A percentile compares a stretch with the other conserved stretches of the same genome.
These are phyloP conservation scores for Drosophila infuscata DNA, from an alignment of 2,888 invertebrate genomes.

Conservation along the genomic window DNA sequence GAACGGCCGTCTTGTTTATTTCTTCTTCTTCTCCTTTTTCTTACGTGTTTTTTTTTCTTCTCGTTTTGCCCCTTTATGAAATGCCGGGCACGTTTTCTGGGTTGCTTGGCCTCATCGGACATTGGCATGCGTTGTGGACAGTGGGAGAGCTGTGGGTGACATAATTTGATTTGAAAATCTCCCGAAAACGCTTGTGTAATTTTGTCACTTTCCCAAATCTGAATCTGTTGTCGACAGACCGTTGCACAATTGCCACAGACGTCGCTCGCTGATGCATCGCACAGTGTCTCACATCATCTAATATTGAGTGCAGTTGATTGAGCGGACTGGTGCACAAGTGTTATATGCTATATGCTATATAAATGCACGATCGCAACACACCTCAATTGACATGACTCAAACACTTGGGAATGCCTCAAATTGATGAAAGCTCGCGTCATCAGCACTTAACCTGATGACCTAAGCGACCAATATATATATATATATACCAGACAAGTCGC, in stretches of 20 bases:
- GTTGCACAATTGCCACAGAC: conserved; percentile 32
- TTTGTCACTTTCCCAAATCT: conserved; percentile 20
- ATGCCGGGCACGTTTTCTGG: conserved; percentile 71
- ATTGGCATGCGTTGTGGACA: conserved; percentile 50
- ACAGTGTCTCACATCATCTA: not conserved
- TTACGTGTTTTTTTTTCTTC: not conserved
- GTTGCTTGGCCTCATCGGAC: conserved; percentile 45
- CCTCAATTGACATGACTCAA: conserved; percentile 31
- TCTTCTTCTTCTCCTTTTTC: not conserved
- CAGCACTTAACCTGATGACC: conserved; percentile 70
- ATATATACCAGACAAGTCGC: conserved; percentile 14
- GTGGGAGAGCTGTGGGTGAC: conserved; percentile 33
- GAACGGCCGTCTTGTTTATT: conserved; percentile 32
- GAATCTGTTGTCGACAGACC: conserved; percentile 8
- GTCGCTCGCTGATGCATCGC: not conserved
- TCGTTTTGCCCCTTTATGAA: conserved; percentile 28
- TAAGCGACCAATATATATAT: conserved; percentile 43
- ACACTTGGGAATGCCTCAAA: conserved; percentile 6
- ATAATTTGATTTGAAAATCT: conserved; percentile 43
- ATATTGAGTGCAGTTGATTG: not conserved
- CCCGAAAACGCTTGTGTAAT: conserved; percentile 9
- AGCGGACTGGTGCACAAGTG: conserved; percentile 12
- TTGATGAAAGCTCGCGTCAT: conserved; percentile 30
- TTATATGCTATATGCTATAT: conserved; percentile 20
- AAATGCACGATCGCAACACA: conserved; percentile 37